Conservation (phyloP, 2,797 vertebrate genomes). For the Gephyroberyx darwinii region DNA sequence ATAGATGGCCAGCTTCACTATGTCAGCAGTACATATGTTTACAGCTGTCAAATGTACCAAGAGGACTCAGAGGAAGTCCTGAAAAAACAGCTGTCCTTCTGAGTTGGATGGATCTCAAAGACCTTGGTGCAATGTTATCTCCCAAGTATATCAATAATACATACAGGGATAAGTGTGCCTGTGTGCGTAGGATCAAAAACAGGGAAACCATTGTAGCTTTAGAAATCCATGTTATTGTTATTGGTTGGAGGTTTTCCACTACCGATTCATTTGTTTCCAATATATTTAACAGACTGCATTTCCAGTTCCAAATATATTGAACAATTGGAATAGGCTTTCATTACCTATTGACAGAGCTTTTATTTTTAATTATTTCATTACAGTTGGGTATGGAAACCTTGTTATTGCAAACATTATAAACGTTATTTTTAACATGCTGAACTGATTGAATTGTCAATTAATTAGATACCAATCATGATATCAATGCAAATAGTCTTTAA, state of each 20-base stretch:
- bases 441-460: slow-evolving; percentile 5
- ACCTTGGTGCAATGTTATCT: slow-evolving; percentile 63
- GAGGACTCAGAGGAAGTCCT: slow-evolving; percentile 55
- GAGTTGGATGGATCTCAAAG: slow-evolving; percentile 52
- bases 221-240: slow-evolving; percentile 9
- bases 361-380: slow-evolving; percentile 2
- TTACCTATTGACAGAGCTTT: not conserved
- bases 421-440: slow-evolving; percentile 8
- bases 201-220: slow-evolving; percentile 10
- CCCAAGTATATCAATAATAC: slow-evolving; percentile 70
- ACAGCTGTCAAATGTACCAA: slow-evolving; percentile 68
- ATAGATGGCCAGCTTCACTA: slow-evolving; percentile 66
- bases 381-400: slow-evolving; percentile 6
- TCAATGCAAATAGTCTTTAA: not conserved
- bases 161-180: slow-evolving; percentile 59
- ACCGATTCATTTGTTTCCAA: not conserved
- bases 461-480: slow-evolving; percentile 4
- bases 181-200: slow-evolving; percentile 41
- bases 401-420: slow-evolving; percentile 5
- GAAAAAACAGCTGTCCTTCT: slow-evolving; percentile 52
- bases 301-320: no score
- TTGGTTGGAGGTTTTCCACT: not conserved
- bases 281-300: no score
- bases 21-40: slow-evolving; percentile 75
- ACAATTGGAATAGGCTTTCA: no score